These are phyloP conservation scores for Thecocarcelia acutangulata DNA, from an alignment of 2,888 invertebrate species.

Conservation along the genomic window DNA sequence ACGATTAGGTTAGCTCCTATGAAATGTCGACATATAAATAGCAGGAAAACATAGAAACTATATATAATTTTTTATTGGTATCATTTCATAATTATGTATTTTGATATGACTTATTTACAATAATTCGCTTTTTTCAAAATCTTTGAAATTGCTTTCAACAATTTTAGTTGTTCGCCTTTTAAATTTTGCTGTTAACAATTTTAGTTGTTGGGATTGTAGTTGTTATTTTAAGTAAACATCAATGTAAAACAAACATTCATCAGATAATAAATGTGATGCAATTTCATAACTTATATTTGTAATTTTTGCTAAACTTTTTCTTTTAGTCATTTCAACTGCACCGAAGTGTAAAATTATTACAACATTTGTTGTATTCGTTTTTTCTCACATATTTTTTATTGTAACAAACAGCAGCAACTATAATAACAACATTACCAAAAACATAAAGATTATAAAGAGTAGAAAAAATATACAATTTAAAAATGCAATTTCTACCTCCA, in stretches of 20 bases:
- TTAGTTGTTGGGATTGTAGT: not conserved
- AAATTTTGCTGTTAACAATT: slow-evolving; percentile 1
- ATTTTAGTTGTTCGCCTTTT: not conserved
- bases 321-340: slow-evolving; percentile 53
- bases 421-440: slow-evolving; percentile 20
- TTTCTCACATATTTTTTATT: slow-evolving; percentile 20
- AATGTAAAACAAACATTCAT: slow-evolving; percentile 46
- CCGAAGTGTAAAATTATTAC: slow-evolving; percentile 60
- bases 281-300: slow-evolving; percentile 49
- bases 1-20: no score
- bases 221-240: slow-evolving; percentile 37
- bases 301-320: slow-evolving; percentile 43
- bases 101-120: no score
- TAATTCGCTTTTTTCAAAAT: no score
- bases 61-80: no score
- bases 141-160: not conserved
- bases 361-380: slow-evolving; percentile 40
- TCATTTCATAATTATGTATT: no score
- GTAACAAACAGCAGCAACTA: slow-evolving; percentile 39
- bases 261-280: slow-evolving; percentile 57
- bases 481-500: slow-evolving; percentile 36
- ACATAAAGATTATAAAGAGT: slow-evolving; percentile 41
- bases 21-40: no score
- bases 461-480: slow-evolving; percentile 34
- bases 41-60: no score